Evolutionary conservation across 2,797 vertebrate species (phyloP).

Genomic region (Lepilemur ruficaudatus): DNA sequence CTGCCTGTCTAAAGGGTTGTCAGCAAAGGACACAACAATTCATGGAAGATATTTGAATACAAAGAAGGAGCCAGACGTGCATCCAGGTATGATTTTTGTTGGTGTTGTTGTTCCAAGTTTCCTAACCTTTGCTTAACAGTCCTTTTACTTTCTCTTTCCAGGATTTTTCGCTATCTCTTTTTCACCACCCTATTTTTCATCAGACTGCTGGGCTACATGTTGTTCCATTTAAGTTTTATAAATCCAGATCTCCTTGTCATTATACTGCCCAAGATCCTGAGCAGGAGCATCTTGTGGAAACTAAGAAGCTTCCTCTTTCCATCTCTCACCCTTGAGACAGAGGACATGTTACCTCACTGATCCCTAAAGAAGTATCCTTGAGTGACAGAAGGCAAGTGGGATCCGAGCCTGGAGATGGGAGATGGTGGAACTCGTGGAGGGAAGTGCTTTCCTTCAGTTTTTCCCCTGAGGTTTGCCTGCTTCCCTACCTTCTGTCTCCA

Average conservation of each 20-base stretch:
- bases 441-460: not conserved
- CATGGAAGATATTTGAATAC: not conserved
- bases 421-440: not conserved
- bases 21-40: not conserved
- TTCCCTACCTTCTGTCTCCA: not conserved
- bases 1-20: not conserved
- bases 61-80: not conserved
- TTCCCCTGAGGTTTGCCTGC: not conserved
- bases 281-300: constrained; percentile 59
- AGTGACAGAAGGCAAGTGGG: constrained; percentile 2
- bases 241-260: constrained; percentile 73
- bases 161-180: constrained; percentile 49
- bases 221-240: constrained; percentile 72
- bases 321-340: constrained; percentile 68
- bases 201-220: constrained; percentile 65
- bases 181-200: constrained; percentile 61
- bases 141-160: constrained; percentile 65
- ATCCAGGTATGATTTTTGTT: not conserved
- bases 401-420: not conserved
- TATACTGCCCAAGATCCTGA: constrained; percentile 64
- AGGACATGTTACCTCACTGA: constrained; percentile 75
- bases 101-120: not conserved
- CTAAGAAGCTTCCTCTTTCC: constrained; percentile 66
- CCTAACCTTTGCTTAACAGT: not conserved
- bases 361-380: not conserved